Evolutionary conservation across 1,140 invertebrate genomes (phyloP).

Genomic region (Choristoneura fumiferana): DNA sequence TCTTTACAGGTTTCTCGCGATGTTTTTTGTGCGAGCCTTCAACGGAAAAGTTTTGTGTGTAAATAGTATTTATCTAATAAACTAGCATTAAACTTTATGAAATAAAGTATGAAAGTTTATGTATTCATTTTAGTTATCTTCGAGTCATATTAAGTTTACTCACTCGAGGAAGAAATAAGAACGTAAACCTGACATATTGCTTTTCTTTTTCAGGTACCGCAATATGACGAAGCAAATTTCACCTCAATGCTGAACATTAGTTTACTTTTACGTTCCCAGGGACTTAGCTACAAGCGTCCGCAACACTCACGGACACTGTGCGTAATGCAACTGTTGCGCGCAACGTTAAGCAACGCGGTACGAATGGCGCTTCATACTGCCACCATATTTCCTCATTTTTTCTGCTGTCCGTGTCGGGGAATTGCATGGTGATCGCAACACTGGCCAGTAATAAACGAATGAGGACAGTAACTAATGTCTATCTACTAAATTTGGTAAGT

Average conservation of each 20-base stretch:
- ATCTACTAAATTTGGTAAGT: constrained; percentile 90
- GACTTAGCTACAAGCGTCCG: constrained; percentile 33
- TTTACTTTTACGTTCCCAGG: constrained; percentile 37
- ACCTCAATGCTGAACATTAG: constrained; percentile 37
- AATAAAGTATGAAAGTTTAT: too few species aligned
- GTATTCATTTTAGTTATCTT: too few species aligned
- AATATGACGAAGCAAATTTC: constrained; percentile 24
- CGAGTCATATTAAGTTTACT: too few species aligned
- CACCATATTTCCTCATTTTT: constrained; percentile 89
- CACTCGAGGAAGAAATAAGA: too few species aligned
- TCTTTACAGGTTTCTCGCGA: too few species aligned
- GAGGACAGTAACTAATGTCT: constrained; percentile 93
- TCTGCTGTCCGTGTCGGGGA: constrained; percentile 88
- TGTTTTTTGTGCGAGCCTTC: too few species aligned
- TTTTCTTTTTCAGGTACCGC: too few species aligned
- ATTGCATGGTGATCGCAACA: constrained; percentile 89
- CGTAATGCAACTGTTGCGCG: constrained; percentile 38
- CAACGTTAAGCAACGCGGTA: constrained; percentile 53
- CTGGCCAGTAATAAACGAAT: constrained; percentile 90
- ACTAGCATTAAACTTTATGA: too few species aligned
- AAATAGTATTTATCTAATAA: too few species aligned
- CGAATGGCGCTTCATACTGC: constrained; percentile 78
- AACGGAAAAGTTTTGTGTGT: too few species aligned
- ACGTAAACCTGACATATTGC: too few species aligned
- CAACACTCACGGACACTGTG: constrained; percentile 28